These are phyloP conservation scores for Leptothorax acervorum DNA, from an alignment of 2,888 invertebrate species.

Conservation along the genomic window DNA sequence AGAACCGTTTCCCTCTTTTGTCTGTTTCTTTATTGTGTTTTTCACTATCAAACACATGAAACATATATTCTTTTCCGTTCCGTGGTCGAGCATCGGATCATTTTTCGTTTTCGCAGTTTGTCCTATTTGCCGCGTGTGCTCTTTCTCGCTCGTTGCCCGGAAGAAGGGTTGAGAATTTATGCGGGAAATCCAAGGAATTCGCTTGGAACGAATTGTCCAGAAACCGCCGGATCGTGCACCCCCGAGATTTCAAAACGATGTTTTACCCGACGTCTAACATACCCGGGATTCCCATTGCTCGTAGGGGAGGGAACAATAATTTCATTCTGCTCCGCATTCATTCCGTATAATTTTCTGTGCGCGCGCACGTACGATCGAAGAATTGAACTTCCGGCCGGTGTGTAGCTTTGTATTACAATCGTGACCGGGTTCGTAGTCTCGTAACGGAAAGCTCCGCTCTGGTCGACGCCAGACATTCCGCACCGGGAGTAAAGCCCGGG, in stretches of 20 bases:
- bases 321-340: conserved; percentile 53
- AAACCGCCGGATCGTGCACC: conserved; percentile 57
- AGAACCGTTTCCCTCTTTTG: background rate
- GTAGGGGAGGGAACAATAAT: conserved; percentile 37
- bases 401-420: conserved; percentile 45
- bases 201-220: conserved; percentile 52
- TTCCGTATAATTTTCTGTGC: conserved; percentile 50
- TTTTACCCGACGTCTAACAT: conserved; percentile 53
- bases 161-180: conserved; percentile 68
- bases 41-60: background rate
- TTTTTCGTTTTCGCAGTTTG: conserved; percentile 33
- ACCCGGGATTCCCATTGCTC: conserved; percentile 55
- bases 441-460: conserved; percentile 14
- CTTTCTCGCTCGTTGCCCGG: conserved; percentile 3
- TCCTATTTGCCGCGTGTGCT: background rate
- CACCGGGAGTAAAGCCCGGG: conserved; percentile 9
- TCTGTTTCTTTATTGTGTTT: background rate
- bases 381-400: conserved; percentile 47
- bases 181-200: conserved; percentile 76
- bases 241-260: conserved; percentile 62
- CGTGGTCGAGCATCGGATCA: conserved; percentile 8
- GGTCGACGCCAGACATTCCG: conserved; percentile 26
- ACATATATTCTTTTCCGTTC: background rate
- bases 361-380: conserved; percentile 53
- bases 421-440: conserved; percentile 41